Evolutionary conservation across 2,888 invertebrate species (phyloP).

Genomic region (Quadroppia sp.): DNA sequence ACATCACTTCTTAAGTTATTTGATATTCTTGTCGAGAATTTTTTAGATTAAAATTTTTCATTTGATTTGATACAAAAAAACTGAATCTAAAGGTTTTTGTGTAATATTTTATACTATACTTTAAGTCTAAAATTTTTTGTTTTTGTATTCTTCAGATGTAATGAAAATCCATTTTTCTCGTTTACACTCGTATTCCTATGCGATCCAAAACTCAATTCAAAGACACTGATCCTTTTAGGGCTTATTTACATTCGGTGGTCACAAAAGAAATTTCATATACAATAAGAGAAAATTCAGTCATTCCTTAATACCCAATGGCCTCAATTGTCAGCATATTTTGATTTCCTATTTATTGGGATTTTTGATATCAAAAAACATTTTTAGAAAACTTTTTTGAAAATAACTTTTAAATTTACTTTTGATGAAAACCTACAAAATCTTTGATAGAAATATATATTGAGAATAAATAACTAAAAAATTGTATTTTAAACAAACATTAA

Average conservation of each 20-base stretch:
- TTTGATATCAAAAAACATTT: neutral
- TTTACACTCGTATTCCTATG: neutral
- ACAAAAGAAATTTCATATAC: neutral
- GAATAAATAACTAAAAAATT: no score
- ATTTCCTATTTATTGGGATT: neutral
- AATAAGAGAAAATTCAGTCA: neutral
- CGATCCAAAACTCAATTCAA: neutral
- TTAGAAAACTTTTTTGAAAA: no score
- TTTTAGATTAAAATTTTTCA: neutral
- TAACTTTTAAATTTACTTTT: no score
- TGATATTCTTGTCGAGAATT: neutral
- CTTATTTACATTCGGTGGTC: neutral
- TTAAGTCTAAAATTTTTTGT: no score
- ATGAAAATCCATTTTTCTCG: neutral
- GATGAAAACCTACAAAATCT: no score
- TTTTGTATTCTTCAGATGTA: neutral
- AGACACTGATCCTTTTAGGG: neutral
- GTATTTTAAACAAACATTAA: no score
- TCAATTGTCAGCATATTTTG: neutral
- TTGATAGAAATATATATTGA: no score
- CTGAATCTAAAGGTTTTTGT: neutral
- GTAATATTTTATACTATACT: constrained; percentile 1
- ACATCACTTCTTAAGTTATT: neutral
- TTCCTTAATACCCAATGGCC: neutral
- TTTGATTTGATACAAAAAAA: constrained; percentile 5